Evolutionary conservation across 2,888 invertebrate genomes (phyloP).

Genomic region (Harpalus rufipes): DNA sequence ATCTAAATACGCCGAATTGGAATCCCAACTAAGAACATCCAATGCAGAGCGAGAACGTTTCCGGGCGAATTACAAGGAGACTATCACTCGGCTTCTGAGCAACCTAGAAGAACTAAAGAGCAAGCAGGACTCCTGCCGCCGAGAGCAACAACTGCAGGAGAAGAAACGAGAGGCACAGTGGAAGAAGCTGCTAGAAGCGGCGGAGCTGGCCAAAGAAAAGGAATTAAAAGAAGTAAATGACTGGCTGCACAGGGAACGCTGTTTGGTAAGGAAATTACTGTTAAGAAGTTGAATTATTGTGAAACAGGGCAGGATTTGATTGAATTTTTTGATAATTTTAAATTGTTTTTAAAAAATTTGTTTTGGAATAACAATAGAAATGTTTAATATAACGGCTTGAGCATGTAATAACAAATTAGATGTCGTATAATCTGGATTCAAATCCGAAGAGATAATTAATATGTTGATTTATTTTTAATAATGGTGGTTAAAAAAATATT

Average conservation of each 20-base stretch:
- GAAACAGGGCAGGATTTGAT: too few species aligned
- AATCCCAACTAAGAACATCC: conserved; percentile 8
- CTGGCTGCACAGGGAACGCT: conserved; percentile 67
- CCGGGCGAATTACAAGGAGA: conserved; percentile 40
- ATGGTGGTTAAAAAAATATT: too few species aligned
- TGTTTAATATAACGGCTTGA: too few species aligned
- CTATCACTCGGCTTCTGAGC: background rate
- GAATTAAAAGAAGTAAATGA: conserved; percentile 50
- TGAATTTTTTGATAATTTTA: too few species aligned
- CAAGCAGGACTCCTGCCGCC: conserved; percentile 21
- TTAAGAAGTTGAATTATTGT: too few species aligned
- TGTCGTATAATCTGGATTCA: too few species aligned
- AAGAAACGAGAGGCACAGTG: conserved; percentile 65
- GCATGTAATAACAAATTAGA: too few species aligned
- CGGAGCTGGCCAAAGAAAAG: conserved; percentile 62
- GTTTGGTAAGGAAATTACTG: conserved; percentile 64
- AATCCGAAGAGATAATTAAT: too few species aligned
- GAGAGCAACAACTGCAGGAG: conserved; percentile 53
- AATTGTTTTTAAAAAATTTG: too few species aligned
- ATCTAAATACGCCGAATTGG: conserved; percentile 11
- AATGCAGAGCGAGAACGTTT: conserved; percentile 5
- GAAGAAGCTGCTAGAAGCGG: conserved; percentile 60
- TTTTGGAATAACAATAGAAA: too few species aligned
- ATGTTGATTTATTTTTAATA: too few species aligned
- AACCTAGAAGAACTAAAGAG: conserved; percentile 13